Conservation (phyloP, 2,888 invertebrate genomes). For the Colostygia pectinataria region DNA sequence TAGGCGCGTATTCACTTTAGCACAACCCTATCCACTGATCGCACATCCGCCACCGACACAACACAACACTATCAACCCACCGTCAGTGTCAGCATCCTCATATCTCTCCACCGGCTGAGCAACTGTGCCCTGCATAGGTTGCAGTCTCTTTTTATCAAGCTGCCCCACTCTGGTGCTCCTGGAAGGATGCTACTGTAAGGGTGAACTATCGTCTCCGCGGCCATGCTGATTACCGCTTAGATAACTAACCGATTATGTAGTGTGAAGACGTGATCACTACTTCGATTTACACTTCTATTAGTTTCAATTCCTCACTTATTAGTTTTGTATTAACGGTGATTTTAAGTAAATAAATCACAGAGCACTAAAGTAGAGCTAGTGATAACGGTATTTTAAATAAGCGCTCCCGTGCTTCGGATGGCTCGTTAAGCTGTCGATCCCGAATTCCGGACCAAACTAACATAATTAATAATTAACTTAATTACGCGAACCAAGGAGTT, state of each 20-base stretch:
- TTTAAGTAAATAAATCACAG: no score
- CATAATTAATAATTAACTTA: no score
- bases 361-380: no score
- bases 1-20: no score
- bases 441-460: no score
- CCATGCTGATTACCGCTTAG: slow-evolving; percentile 13
- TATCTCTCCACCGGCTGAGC: slow-evolving; percentile 61
- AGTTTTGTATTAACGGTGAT: no score
- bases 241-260: slow-evolving; percentile 17
- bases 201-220: slow-evolving; percentile 7
- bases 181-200: slow-evolving; percentile 5
- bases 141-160: slow-evolving; percentile 60
- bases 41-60: not conserved
- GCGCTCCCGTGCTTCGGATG: no score
- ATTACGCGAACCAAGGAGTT: no score
- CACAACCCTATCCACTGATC: slow-evolving; percentile 9
- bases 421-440: no score
- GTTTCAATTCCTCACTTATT: no score
- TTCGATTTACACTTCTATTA: no score
- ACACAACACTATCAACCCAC: slow-evolving; percentile 52
- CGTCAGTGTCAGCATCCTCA: slow-evolving; percentile 72
- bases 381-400: no score
- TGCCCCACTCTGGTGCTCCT: slow-evolving; percentile 57
- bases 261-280: not conserved
- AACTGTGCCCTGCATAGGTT: slow-evolving; percentile 50